These are phyloP conservation scores for Rhagoletis pomonella DNA, from an alignment of 1,140 invertebrate genomes.

Conservation along the genomic window DNA sequence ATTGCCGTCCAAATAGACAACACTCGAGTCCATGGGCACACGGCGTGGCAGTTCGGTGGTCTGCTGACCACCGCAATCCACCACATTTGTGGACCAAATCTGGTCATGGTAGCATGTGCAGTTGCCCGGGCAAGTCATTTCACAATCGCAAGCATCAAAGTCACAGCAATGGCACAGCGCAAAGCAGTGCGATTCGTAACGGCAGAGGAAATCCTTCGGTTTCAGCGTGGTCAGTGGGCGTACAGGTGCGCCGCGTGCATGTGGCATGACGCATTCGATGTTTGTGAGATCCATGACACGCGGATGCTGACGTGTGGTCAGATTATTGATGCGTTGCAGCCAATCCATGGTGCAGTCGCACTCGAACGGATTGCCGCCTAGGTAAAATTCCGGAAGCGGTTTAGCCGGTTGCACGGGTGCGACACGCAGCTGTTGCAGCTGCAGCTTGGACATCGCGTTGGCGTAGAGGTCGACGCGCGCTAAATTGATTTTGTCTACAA, in stretches of 20 bases:
- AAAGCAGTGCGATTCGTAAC: conserved; percentile 94
- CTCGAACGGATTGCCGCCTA: conserved; percentile 92
- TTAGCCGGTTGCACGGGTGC: conserved; percentile 81
- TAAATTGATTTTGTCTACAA: conserved; percentile 88
- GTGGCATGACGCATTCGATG: conserved; percentile 88
- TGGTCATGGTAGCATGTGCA: conserved; percentile 95
- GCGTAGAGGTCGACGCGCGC: conserved; percentile 92
- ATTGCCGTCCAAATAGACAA: conserved; percentile 93
- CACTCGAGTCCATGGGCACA: conserved; percentile 95
- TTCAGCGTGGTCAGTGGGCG: conserved; percentile 81
- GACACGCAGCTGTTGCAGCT: conserved; percentile 85
- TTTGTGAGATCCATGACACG: conserved; percentile 90
- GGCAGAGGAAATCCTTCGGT: conserved; percentile 90
- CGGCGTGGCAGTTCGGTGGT: conserved; percentile 85
- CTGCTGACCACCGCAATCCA: conserved; percentile 88
- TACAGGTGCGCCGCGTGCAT: conserved; percentile 81
- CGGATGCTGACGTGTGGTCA: conserved; percentile 87
- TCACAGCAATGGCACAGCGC: conserved; percentile 95
- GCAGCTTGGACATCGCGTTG: conserved; percentile 88
- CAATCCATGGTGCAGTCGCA: conserved; percentile 96
- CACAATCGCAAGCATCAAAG: conserved; percentile 95
- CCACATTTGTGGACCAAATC: conserved; percentile 93
- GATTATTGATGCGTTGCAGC: conserved; percentile 90
- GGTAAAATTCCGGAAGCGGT: conserved; percentile 88
- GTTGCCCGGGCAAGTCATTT: conserved; percentile 94